Base-by-base conservation (phyloP, 1,140 invertebrate genomes). In the Drosophila dunni region DNA sequence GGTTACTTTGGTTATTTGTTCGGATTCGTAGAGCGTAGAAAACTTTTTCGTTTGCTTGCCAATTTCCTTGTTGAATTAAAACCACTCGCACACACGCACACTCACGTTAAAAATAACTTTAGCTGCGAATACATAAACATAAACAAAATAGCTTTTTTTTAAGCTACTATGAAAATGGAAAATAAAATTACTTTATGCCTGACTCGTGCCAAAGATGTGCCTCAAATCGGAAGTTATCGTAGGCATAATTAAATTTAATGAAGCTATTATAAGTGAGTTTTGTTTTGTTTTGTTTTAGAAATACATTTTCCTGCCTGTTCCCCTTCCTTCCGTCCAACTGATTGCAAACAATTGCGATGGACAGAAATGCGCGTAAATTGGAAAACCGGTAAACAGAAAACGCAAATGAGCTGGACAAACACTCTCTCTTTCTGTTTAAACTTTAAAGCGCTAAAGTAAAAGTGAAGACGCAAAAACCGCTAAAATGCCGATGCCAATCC, bases 171-270 rank as follows among this genome's bases (percentile, higher is more conserved):
- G 58, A 15, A 53, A 64, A 51, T 48, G 57, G 50, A 79, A 76
- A 65, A 78, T 51, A 50, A 56, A 48, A 74, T 50, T 34, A 11
- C 51, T 62, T 63, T n/a, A 75, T 75, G 72, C 24, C 29, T 58
- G 71, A 69, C 81, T 79, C 79, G 79, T 88, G 79, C 76, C 64
- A 17, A 40, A 53, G 82, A 86, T 74, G 63, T 17, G 40, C 33
- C 1, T n/a, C 51, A 15, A 24, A 44, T 86, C 83, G 83, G 83
- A 88, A 86, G 83, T 69, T 70, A 69, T 88, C 57, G 68, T 75
- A 75, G 72, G 44, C 67, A 89, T 89, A 67, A 89, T 89, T 89
- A 81, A 84, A 81, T 89, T 81, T 89, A 89, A 89, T 89, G 58
- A 89, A 75, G 70, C 69, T 75, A 84, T 89, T 81, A 83, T 78